Evolutionary conservation across 2,797 vertebrate genomes (phyloP), one percentile per base, ranked within the genome.

Genomic region (Catamblyrhynchus diadema): DNA sequence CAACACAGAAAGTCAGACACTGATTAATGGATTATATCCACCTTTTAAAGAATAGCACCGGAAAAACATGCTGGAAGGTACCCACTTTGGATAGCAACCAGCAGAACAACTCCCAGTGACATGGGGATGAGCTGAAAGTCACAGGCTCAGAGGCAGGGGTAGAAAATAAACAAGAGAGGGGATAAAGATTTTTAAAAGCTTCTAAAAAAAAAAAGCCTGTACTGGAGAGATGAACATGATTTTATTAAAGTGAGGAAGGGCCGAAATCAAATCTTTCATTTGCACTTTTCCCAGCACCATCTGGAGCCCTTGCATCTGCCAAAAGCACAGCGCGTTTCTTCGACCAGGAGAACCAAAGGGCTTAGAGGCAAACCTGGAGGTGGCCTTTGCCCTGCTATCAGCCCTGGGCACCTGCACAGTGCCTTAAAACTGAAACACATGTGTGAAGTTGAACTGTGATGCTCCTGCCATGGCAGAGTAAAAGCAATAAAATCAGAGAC

Each of bases 301-400:
- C 89, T 94, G 91, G 82, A 94, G 23, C 90, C 81, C 56, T 86
- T 77, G 66, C 91, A 75, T 74, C 82, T 94, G 94, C 85, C 94
- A 94, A 90, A 90, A 92, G 66, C 78, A 74, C 22, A 23, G 51
- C 0, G 0, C 42, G 21, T 70, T 88, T 78, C 64, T 91, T 45
- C 0, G 1, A 33, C 33, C 22, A 42, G 66, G 5, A 9, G 56
- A 84, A 88, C 41, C n/a, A 78, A 93, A 66, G 0, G 1, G 37
- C 28, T 27, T 6, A 35, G 71, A 82, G 45, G 25, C n/a, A 47
- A 56, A 94, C 91, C 87, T 88, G 87, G 82, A 60, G 64, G 33
- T 50, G 57, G 65, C 89, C 85, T 94, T 33, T 93, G 60, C 50
- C 51, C 87, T 60, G 33, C 21, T 72, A 33, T 62, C 39, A 73